Percentiles rank a stretch among this genome's conserved stretches.
These are phyloP conservation scores for Cricetomys ansorgei DNA, from an alignment of 2,113 vertebrate genomes.

Conservation along the genomic window DNA sequence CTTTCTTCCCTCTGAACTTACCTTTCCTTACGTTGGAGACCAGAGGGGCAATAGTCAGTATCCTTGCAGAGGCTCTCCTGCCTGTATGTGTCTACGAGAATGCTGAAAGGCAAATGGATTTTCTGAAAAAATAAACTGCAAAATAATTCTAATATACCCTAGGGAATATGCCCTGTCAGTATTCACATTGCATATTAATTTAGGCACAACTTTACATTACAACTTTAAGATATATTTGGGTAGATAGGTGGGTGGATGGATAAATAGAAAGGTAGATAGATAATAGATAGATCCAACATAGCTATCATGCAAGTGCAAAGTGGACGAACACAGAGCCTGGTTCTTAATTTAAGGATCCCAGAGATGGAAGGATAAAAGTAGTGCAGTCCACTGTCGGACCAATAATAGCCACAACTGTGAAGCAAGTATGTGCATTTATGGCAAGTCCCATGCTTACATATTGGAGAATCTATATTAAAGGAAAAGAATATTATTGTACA, in stretches of 20 bases:
- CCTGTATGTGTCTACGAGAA: accelerated
- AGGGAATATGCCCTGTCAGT: not conserved
- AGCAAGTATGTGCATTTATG: not conserved
- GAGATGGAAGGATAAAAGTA: accelerated
- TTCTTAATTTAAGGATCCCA: not conserved
- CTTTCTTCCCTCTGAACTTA: not conserved
- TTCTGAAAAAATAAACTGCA: not conserved
- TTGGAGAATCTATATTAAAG: not conserved
- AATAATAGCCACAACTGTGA: not conserved
- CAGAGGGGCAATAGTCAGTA: no score
- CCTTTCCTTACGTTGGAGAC: not conserved
- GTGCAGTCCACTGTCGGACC: not conserved
- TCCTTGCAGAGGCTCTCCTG: not conserved
- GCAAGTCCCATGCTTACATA: no score
- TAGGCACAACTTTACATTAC: not conserved
- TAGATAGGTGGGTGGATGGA: not conserved
- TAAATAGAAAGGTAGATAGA: not conserved
- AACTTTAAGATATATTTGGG: not conserved
- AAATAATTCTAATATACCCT: not conserved
- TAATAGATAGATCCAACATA: not conserved
- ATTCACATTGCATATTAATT: not conserved
- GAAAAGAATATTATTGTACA: not conserved
- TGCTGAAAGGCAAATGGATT: not conserved
- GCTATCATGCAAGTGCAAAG: not conserved
- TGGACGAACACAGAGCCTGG: not conserved